Evolutionary conservation across 2,888 invertebrate species (phyloP).

Genomic region (Trissoscelio sp.): DNA sequence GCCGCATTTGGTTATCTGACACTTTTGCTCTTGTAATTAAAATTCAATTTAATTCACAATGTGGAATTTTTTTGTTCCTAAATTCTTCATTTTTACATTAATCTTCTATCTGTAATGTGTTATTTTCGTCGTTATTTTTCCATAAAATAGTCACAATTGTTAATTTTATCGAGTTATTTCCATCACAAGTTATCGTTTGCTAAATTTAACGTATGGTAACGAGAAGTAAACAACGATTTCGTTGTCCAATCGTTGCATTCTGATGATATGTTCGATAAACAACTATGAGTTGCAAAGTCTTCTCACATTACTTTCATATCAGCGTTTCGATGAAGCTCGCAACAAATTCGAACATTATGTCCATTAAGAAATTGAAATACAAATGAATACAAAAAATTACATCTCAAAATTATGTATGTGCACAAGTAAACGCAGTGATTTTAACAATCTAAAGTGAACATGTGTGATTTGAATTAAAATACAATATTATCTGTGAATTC

Average conservation of each 20-base stretch:
- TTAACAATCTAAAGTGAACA: neutral
- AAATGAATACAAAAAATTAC: conserved; percentile 11
- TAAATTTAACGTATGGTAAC: conserved; percentile 22
- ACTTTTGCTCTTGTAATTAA: too few relatives aligned
- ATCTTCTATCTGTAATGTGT: too few relatives aligned
- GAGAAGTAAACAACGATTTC: conserved; percentile 31
- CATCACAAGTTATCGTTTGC: conserved; percentile 8
- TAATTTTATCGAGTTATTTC: conserved; percentile 2
- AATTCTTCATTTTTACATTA: too few relatives aligned
- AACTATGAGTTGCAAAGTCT: conserved; percentile 30
- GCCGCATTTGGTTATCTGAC: too few relatives aligned
- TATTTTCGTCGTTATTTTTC: neutral
- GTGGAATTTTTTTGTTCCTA: too few relatives aligned
- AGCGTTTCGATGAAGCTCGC: neutral
- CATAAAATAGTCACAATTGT: neutral
- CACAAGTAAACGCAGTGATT: neutral
- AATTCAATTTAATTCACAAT: too few relatives aligned
- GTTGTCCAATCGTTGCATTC: conserved; percentile 16
- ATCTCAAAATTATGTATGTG: neutral
- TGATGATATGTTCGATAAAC: conserved; percentile 13
- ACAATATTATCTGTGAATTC: neutral
- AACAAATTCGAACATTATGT: neutral
- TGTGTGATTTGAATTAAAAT: neutral
- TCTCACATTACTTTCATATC: conserved; percentile 4
- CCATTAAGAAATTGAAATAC: neutral